Evolutionary conservation across 1,140 invertebrate genomes (phyloP), one percentile per base, ranked within the genome.

Genomic region (Hyposmocoma kahamanoa): DNA sequence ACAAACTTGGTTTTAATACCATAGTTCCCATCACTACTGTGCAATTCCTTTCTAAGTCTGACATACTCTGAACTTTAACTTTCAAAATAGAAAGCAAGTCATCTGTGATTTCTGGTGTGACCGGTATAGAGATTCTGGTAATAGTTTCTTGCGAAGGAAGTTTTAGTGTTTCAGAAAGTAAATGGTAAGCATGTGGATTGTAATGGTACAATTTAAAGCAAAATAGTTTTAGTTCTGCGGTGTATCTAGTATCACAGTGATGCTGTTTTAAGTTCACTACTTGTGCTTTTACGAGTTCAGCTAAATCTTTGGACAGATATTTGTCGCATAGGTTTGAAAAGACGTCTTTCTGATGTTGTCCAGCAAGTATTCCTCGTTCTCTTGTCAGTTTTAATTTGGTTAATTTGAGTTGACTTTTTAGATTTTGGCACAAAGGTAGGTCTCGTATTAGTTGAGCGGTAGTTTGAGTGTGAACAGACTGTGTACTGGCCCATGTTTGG

Each of bases 161-260:
- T 28, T 32, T 46, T 22, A 59, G 20, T n/a, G 50, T 22, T 38
- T 24, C 26, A 24, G 46, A 34, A 15, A 58, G 22, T 17, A 53
- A 48, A 2, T 39, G 47, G 26, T 59, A 59, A 0, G 56, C 52
- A 26, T 51, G 56, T 41, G 56, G 51, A 19, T 48, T 59, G 13
- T 22, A 42, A 26, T 53, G 45, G 22, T 50, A 61, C 32, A 61
- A 52, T 47, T 61, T 61, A 17, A 57, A 44, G 21, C 59, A 61
- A 36, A 48, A 61, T 8, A 34, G 42, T 43, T 47, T 51, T 41
- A 53, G 57, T 20, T 50, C 48, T 9, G 18, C 8, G 19, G 32
- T 17, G 21, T 60, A 56, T 46, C 53, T 21, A 42, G 48, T 50
- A 43, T 32, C 50, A 39, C 22, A 44, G 15, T 39, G 38, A 53